Conservation (phyloP, 2,113 vertebrate genomes). For the Ptychochromis oligacanthus region DNA sequence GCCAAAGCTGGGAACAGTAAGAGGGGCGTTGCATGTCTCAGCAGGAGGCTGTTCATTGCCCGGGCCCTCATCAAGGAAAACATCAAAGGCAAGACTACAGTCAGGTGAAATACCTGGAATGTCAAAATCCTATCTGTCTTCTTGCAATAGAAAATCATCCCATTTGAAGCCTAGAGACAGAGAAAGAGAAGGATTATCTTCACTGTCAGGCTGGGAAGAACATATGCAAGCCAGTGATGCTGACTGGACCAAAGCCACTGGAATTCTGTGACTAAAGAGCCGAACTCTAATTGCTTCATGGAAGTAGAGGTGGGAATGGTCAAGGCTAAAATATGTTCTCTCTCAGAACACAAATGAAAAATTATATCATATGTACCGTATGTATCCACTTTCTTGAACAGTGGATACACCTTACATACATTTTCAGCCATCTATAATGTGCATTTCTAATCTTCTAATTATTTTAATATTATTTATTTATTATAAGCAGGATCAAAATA, state of each 20-base stretch:
- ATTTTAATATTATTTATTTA: background rate
- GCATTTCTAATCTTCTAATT: background rate
- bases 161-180: background rate
- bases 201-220: background rate
- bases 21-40: conserved; percentile 43
- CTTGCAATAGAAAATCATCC: conserved; percentile 30
- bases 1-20: conserved; percentile 54
- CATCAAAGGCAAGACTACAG: conserved; percentile 23
- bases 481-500: background rate
- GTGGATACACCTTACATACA: background rate
- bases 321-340: background rate
- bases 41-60: conserved; percentile 45
- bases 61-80: background rate
- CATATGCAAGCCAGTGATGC: background rate
- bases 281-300: background rate
- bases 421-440: background rate
- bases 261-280: background rate
- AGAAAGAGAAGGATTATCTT: conserved; percentile 37
- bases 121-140: conserved; percentile 44
- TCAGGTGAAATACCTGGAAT: conserved; percentile 63
- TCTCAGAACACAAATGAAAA: background rate
- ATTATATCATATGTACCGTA: background rate
- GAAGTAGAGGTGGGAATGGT: background rate
- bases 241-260: background rate
- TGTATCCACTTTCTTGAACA: background rate